Percentiles rank a stretch among this genome's conserved stretches.
phyloP scores from a whole-genome alignment of 2,888 invertebrate genomes.

The Latrodectus hesperus region DNA sequence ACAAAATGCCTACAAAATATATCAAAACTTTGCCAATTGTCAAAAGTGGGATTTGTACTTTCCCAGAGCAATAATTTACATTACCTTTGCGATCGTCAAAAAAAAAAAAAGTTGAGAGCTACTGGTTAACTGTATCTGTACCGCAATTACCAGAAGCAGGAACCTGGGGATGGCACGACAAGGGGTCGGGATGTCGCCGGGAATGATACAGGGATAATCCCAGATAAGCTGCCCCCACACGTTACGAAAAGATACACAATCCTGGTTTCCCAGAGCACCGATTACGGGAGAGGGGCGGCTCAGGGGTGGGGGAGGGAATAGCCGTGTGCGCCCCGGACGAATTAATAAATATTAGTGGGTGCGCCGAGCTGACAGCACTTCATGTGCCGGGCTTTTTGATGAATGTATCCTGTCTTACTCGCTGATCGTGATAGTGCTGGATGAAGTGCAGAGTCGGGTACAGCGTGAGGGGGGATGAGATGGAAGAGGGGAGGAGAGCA shows the following conservation, averaged over 20 bases:
- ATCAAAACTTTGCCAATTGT: not conserved
- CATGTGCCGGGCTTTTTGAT: conserved; percentile 60
- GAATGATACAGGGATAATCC: conserved; percentile 50
- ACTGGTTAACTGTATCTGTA: too few species aligned
- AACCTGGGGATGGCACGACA: not conserved
- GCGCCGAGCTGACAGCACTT: conserved; percentile 54
- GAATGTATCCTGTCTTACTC: conserved; percentile 55
- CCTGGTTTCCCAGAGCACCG: conserved; percentile 39
- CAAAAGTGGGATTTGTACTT: not conserved
- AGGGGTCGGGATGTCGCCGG: not conserved
- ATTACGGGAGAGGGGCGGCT: conserved; percentile 25
- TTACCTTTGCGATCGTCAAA: too few species aligned
- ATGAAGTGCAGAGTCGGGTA: conserved; percentile 58
- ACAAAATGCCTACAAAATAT: too few species aligned
- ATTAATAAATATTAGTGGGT: conserved; percentile 68
- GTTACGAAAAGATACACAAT: conserved; percentile 7
- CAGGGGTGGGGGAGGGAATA: not conserved
- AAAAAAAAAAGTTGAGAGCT: too few species aligned
- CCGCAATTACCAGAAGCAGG: too few species aligned
- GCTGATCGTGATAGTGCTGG: conserved; percentile 58
- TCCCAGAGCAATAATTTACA: too few species aligned
- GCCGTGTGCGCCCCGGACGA: conserved; percentile 29
- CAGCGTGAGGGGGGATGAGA: not conserved
- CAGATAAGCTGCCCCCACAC: conserved; percentile 46
- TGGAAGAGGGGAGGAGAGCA: conserved; percentile 10